These are phyloP conservation scores for Spondyliosoma cantharus DNA, from an alignment of 2,797 vertebrate genomes.

Conservation along the genomic window DNA sequence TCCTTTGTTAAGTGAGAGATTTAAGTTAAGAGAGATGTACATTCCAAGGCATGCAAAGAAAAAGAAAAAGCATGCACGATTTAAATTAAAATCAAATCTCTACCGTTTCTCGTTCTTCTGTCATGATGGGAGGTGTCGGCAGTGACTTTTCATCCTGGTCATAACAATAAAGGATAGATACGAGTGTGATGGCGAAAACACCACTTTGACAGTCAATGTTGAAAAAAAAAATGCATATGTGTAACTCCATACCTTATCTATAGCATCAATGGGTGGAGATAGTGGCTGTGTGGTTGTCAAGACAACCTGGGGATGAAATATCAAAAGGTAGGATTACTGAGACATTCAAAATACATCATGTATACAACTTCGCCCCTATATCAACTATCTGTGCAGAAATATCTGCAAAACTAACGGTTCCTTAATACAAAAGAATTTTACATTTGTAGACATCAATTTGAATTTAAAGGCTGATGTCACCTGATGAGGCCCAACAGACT, in stretches of 20 bases:
- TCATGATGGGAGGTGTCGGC: conserved; percentile 35
- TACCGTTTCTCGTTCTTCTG: conserved; percentile 75
- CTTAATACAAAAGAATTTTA: too few species aligned
- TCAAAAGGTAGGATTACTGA: not conserved
- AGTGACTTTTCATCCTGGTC: conserved; percentile 60
- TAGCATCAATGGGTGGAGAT: not conserved
- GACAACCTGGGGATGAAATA: conserved; percentile 20
- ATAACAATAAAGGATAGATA: conserved; percentile 22
- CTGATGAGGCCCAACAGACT: too few species aligned
- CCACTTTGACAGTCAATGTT: not conserved
- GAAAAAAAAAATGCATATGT: not conserved
- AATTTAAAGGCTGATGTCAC: not conserved
- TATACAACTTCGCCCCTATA: not conserved
- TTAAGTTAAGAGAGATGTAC: conserved; percentile 37
- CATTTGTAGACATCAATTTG: not conserved
- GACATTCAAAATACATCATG: not conserved
- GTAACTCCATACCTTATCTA: conserved; percentile 44
- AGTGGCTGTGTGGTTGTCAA: conserved; percentile 29
- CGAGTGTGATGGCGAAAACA: not conserved
- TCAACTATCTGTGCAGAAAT: not conserved
- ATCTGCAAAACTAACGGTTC: too few species aligned
- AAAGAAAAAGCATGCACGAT: not conserved
- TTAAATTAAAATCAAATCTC: conserved; percentile 18
- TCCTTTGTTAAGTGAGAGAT: conserved; percentile 24
- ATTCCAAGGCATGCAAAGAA: conserved; percentile 65